Evolutionary conservation across 2,888 invertebrate genomes (phyloP), one percentile per base, ranked within the genome.

Genomic region (Flexamia atlantica): DNA sequence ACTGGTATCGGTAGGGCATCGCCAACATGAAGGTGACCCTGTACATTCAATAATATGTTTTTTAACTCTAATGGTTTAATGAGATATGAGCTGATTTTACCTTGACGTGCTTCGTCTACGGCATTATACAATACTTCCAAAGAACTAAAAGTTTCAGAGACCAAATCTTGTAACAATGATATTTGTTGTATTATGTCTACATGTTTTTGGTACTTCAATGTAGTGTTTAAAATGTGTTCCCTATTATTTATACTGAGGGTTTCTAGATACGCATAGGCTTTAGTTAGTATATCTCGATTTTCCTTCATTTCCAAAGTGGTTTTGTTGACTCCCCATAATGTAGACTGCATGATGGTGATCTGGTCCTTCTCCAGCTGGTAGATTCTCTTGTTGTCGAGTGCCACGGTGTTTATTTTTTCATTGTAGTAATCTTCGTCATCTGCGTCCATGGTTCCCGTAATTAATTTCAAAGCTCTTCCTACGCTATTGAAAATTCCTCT

Each of bases 41-140:
- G 68, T 28, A 68, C 68, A 68, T 68, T 68, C 7, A 7, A 17
- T 40, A 40, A 40, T 40, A 40, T 68, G 68, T 68, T 68, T 7
- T 7, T 68, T 28, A 68, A 25, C 25, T 68, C 68, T 7, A 28
- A 23, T 68, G 68, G 68, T 68, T 68, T 68, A 28, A 68, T 28
- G 7, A 68, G 17, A 68, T 68, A 68, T 7, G 68, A 68, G 68
- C 68, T 68, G 7, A 68, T 68, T 9, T 17, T 68, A 68, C 68
- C 68, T 68, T 68, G 68, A 23, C 68, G 9, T 5, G 68, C 68
- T 7, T 68, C 68, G 30, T 68, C 68, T 23, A 68, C 25, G 9
- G 68, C 68, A 17, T 68, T 68, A 68, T 68, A 68, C 30, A 9
- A 68, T 68, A 68, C 68, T 28, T 68, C 68, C 25, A 68, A 68